Percentiles rank a stretch among this genome's conserved stretches.
These are phyloP conservation scores for Enteromius afrohamiltoni DNA, from an alignment of 2,797 vertebrate genomes.

Conservation along the genomic window DNA sequence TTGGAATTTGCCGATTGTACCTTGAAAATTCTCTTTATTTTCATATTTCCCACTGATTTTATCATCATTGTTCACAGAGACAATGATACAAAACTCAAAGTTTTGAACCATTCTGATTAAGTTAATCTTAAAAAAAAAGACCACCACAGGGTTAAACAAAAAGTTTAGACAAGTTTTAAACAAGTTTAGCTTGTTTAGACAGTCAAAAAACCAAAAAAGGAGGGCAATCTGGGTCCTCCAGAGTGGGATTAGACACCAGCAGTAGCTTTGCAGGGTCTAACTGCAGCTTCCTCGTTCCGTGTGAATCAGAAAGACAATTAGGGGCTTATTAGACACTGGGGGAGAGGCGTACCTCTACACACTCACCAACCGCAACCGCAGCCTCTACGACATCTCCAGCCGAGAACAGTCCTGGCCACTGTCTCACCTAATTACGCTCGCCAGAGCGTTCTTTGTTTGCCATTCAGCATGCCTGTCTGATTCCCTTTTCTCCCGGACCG, in stretches of 20 bases:
- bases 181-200: neutral
- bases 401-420: constrained; percentile 92
- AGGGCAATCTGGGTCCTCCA: neutral
- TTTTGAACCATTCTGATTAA: neutral
- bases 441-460: constrained; percentile 93
- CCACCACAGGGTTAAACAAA: neutral
- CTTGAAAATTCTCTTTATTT: neutral
- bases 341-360: constrained; percentile 83
- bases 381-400: constrained; percentile 91
- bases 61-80: neutral
- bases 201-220: neutral
- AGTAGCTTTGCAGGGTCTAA: constrained; percentile 14
- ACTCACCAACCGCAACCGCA: constrained; percentile 80
- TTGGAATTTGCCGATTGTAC: neutral
- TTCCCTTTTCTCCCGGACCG: constrained; percentile 85
- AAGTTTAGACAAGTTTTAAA: too few relatives aligned
- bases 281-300: constrained; percentile 73
- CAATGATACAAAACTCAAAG: neutral
- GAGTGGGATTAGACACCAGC: constrained; percentile 39
- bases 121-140: neutral
- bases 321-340: constrained; percentile 89
- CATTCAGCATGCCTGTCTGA: constrained; percentile 94
- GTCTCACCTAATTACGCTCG: constrained; percentile 95
- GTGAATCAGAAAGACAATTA: constrained; percentile 90
- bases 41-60: neutral